Conservation (phyloP, 2,797 vertebrate species). For the Myiothlypis chrysogaster region DNA sequence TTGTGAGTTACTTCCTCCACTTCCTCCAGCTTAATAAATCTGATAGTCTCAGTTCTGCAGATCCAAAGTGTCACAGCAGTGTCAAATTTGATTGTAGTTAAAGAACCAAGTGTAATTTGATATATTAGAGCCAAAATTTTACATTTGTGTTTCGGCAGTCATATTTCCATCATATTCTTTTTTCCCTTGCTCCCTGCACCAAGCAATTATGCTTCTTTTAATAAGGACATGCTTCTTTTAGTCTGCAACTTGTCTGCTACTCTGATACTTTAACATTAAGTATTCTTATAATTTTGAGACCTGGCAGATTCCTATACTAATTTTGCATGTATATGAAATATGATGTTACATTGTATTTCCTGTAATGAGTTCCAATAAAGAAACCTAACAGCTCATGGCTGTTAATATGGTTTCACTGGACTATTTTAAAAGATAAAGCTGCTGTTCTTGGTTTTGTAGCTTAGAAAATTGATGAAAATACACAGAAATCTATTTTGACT, state of each 20-base stretch:
- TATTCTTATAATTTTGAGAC: background rate
- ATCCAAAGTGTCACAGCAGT: background rate
- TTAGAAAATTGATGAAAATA: background rate
- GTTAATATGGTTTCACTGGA: background rate
- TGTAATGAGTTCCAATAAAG: background rate
- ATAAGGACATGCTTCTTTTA: background rate
- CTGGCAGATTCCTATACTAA: background rate
- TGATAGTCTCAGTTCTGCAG: background rate
- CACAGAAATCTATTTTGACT: background rate
- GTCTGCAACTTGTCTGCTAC: background rate
- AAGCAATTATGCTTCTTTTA: background rate
- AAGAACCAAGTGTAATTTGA: background rate
- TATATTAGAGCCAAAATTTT: background rate
- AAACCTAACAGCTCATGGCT: background rate
- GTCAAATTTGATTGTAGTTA: background rate
- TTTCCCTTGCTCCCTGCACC: background rate
- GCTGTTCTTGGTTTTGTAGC: background rate
- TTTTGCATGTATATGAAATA: background rate
- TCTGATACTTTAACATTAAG: background rate
- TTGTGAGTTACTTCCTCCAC: background rate
- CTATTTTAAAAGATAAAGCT: background rate
- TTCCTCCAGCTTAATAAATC: background rate
- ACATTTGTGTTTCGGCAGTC: background rate
- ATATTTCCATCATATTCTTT: background rate
- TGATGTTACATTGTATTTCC: background rate